A percentile compares a stretch with the other conserved stretches of the same genome.
These are phyloP conservation scores for Trachelipus rathkii DNA, from an alignment of 1,140 invertebrate genomes.

Conservation along the genomic window DNA sequence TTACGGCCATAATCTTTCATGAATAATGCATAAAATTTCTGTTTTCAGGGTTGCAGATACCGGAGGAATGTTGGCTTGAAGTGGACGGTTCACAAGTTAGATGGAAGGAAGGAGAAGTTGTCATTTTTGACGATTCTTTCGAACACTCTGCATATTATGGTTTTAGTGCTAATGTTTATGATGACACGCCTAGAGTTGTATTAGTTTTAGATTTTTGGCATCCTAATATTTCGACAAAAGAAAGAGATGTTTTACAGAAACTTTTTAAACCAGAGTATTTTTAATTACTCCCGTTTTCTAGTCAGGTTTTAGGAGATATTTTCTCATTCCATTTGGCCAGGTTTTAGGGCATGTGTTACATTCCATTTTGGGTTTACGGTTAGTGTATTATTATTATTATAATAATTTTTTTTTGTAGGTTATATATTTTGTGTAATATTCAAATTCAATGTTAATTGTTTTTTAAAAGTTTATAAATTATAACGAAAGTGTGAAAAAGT, in stretches of 20 bases:
- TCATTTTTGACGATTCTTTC: slow-evolving; percentile 38
- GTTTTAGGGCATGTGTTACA: no score
- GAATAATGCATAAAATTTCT: no score
- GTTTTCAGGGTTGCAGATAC: slow-evolving; percentile 24
- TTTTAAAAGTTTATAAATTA: no score
- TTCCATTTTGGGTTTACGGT: no score
- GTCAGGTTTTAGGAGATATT: no score
- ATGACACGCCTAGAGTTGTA: slow-evolving; percentile 24
- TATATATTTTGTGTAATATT: no score
- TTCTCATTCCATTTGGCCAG: no score
- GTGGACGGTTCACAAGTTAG: slow-evolving; percentile 28
- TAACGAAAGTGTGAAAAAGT: no score
- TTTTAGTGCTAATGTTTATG: background rate
- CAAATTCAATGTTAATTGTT: no score
- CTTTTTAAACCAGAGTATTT: slow-evolving; percentile 23
- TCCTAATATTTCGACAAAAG: slow-evolving; percentile 23
- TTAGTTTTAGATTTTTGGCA: slow-evolving; percentile 36
- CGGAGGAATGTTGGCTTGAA: slow-evolving; percentile 32
- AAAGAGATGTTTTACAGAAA: slow-evolving; percentile 24
- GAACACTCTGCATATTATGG: slow-evolving; percentile 27
- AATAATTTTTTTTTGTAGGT: background rate
- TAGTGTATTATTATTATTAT: background rate
- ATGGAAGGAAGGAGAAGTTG: slow-evolving; percentile 17
- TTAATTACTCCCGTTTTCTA: no score
- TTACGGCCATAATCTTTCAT: no score